phyloP scores from a whole-genome alignment of 2,888 invertebrate species.

The Hemistola chrysoprasaria region DNA sequence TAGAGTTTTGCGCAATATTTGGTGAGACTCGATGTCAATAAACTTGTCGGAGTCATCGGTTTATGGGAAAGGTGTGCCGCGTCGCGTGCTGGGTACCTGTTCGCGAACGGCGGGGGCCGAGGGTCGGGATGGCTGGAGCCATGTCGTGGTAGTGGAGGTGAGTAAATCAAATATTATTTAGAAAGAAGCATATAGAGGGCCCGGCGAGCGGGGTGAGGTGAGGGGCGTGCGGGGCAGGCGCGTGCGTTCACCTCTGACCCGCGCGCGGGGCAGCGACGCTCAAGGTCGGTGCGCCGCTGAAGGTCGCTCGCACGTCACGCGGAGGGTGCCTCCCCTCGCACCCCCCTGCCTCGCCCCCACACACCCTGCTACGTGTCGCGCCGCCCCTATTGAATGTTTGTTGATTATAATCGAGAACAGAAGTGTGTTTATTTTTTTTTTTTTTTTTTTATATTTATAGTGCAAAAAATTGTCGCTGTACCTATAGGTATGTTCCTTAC shows the following conservation, averaged over 20 bases:
- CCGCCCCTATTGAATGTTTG: constrained; percentile 41
- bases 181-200: constrained; percentile 42
- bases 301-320: constrained; percentile 77
- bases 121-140: constrained; percentile 49
- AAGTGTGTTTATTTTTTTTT: constrained; percentile 34
- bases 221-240: constrained; percentile 33
- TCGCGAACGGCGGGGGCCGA: constrained; percentile 59
- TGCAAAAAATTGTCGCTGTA: no score
- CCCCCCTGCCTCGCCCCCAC: constrained; percentile 34
- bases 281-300: constrained; percentile 82
- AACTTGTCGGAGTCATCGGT: constrained; percentile 79
- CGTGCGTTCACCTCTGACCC: constrained; percentile 82
- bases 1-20: constrained; percentile 68
- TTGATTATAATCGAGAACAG: constrained; percentile 46
- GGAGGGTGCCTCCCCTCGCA: constrained; percentile 77
- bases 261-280: constrained; percentile 74
- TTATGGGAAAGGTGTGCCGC: constrained; percentile 81
- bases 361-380: no score
- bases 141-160: constrained; percentile 67
- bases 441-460: constrained; percentile 1
- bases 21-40: constrained; percentile 78
- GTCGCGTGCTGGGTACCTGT: constrained; percentile 69
- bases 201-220: constrained; percentile 47
- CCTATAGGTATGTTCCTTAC: no score
- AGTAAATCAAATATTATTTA: constrained; percentile 45